Evolutionary conservation across 2,113 vertebrate genomes (phyloP).

Genomic region (Cyprinus carpio): DNA sequence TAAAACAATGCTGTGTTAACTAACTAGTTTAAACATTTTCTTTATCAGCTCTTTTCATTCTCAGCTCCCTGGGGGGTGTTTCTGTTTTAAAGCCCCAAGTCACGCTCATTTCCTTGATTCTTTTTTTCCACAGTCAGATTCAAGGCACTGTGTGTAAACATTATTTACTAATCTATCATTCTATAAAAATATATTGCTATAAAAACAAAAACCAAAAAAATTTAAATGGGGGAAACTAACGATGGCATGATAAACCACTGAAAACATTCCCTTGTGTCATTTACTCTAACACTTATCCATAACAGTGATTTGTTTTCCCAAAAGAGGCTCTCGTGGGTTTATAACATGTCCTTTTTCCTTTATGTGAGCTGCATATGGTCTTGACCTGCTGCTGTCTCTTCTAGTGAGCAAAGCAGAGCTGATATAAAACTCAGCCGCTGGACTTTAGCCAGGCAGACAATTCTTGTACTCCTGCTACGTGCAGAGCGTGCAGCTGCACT

Average conservation of each 20-base stretch:
- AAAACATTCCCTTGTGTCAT: background rate
- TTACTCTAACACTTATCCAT: background rate
- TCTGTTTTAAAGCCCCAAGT: background rate
- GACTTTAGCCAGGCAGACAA: slow-evolving; percentile 53
- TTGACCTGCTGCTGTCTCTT: background rate
- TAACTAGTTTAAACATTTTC: background rate
- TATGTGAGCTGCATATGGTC: background rate
- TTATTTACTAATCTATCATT: too few species aligned
- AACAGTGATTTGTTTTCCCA: background rate
- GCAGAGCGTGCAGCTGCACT: slow-evolving; percentile 52
- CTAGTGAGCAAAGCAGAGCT: slow-evolving; percentile 35
- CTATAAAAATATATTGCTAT: too few species aligned
- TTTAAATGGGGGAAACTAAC: background rate
- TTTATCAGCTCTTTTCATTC: background rate
- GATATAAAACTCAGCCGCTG: slow-evolving; percentile 47
- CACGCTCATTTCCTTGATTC: background rate
- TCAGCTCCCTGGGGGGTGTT: background rate
- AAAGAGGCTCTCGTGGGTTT: background rate
- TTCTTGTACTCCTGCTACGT: slow-evolving; percentile 60
- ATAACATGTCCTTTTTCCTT: background rate
- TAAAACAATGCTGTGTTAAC: background rate
- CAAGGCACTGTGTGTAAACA: background rate
- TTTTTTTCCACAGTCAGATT: background rate
- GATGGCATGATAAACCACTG: background rate
- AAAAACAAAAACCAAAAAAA: too few species aligned